Percentiles rank a stretch among this genome's conserved stretches.
Conservation (phyloP, 2,113 vertebrate species). For the Sorex fumeus region DNA sequence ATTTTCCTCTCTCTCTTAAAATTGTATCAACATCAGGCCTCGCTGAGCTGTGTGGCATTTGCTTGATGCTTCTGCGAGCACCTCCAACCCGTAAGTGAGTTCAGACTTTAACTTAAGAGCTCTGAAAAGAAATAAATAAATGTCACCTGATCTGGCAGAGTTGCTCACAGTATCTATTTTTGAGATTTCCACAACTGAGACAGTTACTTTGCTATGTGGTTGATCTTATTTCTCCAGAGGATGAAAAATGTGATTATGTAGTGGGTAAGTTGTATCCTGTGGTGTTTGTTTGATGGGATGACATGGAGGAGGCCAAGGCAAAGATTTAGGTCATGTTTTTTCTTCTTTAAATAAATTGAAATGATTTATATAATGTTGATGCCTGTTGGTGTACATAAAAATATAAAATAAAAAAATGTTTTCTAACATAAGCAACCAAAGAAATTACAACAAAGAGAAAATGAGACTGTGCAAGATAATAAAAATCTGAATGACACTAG, state of each 20-base stretch:
- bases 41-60: neutral
- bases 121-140: neutral
- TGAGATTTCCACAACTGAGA: neutral
- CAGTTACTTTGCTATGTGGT: neutral
- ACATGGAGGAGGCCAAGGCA: neutral
- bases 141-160: slow-evolving; percentile 19
- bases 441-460: slow-evolving; percentile 28
- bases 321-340: neutral
- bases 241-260: neutral
- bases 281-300: neutral
- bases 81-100: slow-evolving; percentile 56
- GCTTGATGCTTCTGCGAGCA: neutral
- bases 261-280: neutral
- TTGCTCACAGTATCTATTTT: slow-evolving; percentile 5
- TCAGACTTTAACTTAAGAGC: slow-evolving; percentile 53
- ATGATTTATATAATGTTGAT: neutral
- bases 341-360: neutral
- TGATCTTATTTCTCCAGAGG: slow-evolving; percentile 39
- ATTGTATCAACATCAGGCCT: neutral
- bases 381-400: neutral
- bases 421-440: neutral
- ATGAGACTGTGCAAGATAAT: neutral
- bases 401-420: neutral
- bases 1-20: slow-evolving; percentile 66
- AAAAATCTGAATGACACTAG: neutral